phyloP scores from a whole-genome alignment of 2,888 invertebrate species.

The Metellina segmentata region DNA sequence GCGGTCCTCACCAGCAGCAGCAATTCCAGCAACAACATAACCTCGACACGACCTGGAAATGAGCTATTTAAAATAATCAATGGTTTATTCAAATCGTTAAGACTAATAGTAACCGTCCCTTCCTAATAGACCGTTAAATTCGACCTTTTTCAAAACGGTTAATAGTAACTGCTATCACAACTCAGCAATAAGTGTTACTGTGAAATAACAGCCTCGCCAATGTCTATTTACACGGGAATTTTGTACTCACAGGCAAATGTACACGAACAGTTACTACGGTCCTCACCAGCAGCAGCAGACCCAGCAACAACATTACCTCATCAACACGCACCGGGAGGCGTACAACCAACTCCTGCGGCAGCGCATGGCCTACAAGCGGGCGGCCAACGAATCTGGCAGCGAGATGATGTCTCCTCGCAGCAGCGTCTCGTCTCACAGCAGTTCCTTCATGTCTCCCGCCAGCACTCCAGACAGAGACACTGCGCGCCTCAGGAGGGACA shows the following conservation, averaged over 20 bases:
- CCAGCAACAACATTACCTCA: conserved; percentile 25
- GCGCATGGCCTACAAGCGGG: not conserved
- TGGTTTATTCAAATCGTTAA: not conserved
- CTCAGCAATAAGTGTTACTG: too few species aligned
- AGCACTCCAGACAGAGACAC: conserved; percentile 60
- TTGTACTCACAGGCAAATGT: conserved; percentile 38
- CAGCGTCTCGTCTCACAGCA: conserved; percentile 55
- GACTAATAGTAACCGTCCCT: not conserved
- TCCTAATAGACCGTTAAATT: not conserved
- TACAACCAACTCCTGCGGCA: not conserved
- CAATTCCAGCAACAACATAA: conserved; percentile 19
- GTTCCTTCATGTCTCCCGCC: conserved; percentile 60
- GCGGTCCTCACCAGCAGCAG: conserved; percentile 36
- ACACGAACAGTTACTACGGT: conserved; percentile 15
- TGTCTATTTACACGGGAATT: too few species aligned
- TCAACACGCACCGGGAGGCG: not conserved
- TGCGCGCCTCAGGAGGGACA: conserved; percentile 42
- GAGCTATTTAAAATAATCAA: not conserved
- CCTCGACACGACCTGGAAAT: not conserved
- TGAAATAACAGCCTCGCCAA: too few species aligned
- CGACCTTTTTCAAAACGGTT: too few species aligned
- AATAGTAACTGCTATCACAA: too few species aligned
- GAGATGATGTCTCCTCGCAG: conserved; percentile 54
- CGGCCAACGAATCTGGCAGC: conserved; percentile 7
- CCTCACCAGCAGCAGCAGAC: conserved; percentile 36